Base-by-base conservation (phyloP, 2,113 vertebrate species). In the Nerophis lumbriciformis region DNA sequence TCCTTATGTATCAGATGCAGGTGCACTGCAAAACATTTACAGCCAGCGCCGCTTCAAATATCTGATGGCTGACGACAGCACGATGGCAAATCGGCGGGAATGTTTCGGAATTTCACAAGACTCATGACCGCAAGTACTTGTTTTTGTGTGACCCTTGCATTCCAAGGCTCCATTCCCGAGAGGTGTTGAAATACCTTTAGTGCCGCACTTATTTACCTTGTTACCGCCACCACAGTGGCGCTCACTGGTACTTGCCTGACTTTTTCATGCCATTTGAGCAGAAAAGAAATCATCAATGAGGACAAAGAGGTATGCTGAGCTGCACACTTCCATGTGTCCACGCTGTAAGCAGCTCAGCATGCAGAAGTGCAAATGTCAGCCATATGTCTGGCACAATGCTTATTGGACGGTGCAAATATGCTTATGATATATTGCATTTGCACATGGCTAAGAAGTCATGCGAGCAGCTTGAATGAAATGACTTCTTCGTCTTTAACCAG, bases 111-210 rank as follows among this genome's bases (percentile, higher is more conserved):
- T 61, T 72, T 61, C 42, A 54, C 71, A 51, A 58, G 8, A 53
- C 28, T 12, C 37, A 53, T 37, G 47, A 38, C 68, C 10, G 8
- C 36, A 35, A 2, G 6, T 39, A 52, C 19, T 28, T 37, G 47
- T 15, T 56, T 16, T 57, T 53, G 6, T 49, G 52, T 78, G 66
- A 72, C 55, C 65, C 60, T 69, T 63, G 48, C 73, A 86, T 87
- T 83, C 78, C 70, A 75, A 70, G 60, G 59, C 70, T 65, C 38
- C 42, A 12, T 66, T 76, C 37, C 65, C 69, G 4, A 48, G 61
- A 61, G 66, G 77, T 75, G 72, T 75, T 82, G 73, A 76, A 84
- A 83, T 79, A 77, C 66, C 59, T 81, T 54, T 44, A 64, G 56
- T 72, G 58, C 59, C 60, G 11, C 8, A 52, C 72, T 49, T 77